Evolutionary conservation across 2,797 vertebrate species (phyloP), one percentile per base, ranked within the genome.

Genomic region (Thalassophryne amazonica): DNA sequence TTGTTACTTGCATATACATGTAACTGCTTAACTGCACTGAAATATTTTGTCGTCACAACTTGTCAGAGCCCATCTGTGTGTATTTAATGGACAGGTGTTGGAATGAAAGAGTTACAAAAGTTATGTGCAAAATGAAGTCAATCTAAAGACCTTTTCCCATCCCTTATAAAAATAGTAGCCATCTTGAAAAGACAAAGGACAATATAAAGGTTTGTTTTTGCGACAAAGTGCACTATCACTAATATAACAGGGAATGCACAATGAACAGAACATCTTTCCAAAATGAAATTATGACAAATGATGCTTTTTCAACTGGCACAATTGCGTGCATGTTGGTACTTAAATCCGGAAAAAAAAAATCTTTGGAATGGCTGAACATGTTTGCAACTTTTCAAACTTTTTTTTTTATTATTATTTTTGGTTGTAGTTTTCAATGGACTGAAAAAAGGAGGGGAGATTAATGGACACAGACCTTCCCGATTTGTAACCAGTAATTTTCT

Each of bases 91-190:
- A 59, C 40, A 51, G 28, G 42, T 3, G 7, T 60, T 63, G 62
- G 23, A 52, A 13, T 49, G 35, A 48, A 40, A 61, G 23, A 54
- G 10, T 63, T 76, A 68, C 17, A 74, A 82, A 79, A 73, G 33
- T 29, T 24, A 56, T 80, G 76, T 84, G 83, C 71, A 85, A 79
- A 82, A 54, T 47, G 2, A 77, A 69, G 60, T 60, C 38, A 47
- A 46, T 67, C 60, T 33, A 58, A 53, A 59, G 46, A 68, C 29
- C 9, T 42, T 60, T 71, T 69, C 71, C 55, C 59, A 19, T 48
- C 27, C 43, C 42, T 23, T 77, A 78, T 41, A 83, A 86, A 84
- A 82, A 84, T 75, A 84, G 61, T 69, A 58, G 62, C 60, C 52
- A 69, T 76, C 56, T 81, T 57, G 40, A 70, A 67, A 80, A 84